Conservation (phyloP, 2,888 invertebrate species). For the Apoderus coryli region DNA sequence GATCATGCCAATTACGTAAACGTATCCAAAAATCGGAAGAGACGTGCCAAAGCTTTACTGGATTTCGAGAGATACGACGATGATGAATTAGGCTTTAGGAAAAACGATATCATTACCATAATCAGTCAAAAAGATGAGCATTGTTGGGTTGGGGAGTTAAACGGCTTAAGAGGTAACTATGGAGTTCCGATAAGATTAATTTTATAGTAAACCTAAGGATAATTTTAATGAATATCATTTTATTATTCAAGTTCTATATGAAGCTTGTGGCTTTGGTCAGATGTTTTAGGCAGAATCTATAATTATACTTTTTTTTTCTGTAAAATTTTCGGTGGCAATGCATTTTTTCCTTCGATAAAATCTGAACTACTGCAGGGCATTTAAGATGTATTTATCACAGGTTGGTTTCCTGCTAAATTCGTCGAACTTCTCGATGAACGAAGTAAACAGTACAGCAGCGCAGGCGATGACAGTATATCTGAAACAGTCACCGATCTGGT, state of each 20-base stretch:
- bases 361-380: too few relatives aligned
- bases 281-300: too few relatives aligned
- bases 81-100: constrained; percentile 94
- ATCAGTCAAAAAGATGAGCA: constrained; percentile 96
- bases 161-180: constrained; percentile 62
- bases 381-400: constrained; percentile 33
- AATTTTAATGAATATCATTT: too few relatives aligned
- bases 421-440: constrained; percentile 91
- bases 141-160: constrained; percentile 96
- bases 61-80: constrained; percentile 98
- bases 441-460: constrained; percentile 78
- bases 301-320: neutral
- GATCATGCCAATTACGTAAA: constrained; percentile 94
- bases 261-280: too few relatives aligned
- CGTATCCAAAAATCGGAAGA: constrained; percentile 71
- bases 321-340: neutral
- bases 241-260: too few relatives aligned
- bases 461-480: constrained; percentile 94
- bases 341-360: constrained; percentile 10
- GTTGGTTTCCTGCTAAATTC: constrained; percentile 96
- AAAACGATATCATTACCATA: constrained; percentile 96
- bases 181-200: neutral
- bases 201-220: too few relatives aligned
- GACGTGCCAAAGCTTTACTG: constrained; percentile 87
- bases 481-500: constrained; percentile 95